These are phyloP conservation scores for Melipona bicolor DNA, from an alignment of 2,888 invertebrate genomes.

Conservation along the genomic window DNA sequence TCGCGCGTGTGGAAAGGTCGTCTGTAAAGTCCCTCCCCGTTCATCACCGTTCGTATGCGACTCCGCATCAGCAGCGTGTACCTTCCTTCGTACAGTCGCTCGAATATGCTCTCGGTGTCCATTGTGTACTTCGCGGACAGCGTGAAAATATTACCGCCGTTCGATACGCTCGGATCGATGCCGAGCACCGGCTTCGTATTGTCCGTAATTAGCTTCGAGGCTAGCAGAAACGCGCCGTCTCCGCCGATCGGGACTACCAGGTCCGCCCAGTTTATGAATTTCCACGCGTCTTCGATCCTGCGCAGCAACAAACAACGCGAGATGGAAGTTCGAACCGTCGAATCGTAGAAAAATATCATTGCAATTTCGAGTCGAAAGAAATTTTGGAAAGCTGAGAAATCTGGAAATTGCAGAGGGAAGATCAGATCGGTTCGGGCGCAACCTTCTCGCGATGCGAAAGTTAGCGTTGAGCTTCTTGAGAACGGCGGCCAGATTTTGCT, in stretches of 20 bases:
- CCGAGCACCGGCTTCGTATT: slow-evolving; percentile 59
- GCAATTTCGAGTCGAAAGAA: background rate
- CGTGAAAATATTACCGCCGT: slow-evolving; percentile 15
- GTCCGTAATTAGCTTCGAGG: slow-evolving; percentile 86
- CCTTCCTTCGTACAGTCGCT: slow-evolving; percentile 47
- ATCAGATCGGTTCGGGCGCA: too few species aligned
- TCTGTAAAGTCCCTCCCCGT: slow-evolving; percentile 57
- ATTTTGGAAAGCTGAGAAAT: background rate
- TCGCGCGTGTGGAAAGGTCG: slow-evolving; percentile 60
- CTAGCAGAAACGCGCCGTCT: slow-evolving; percentile 97
- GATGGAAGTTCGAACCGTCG: background rate
- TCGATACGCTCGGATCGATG: slow-evolving; percentile 50
- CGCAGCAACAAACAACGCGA: background rate
- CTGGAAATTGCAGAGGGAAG: too few species aligned
- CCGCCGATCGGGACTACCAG: slow-evolving; percentile 94
- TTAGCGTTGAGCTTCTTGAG: slow-evolving; percentile 89
- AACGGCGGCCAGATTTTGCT: slow-evolving; percentile 87
- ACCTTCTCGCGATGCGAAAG: slow-evolving; percentile 91
- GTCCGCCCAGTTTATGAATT: slow-evolving; percentile 94
- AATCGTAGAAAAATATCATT: background rate
- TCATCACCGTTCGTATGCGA: slow-evolving; percentile 64
- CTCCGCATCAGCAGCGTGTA: slow-evolving; percentile 62
- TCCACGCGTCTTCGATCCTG: slow-evolving; percentile 86
- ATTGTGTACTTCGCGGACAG: slow-evolving; percentile 35
- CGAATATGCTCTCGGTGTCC: slow-evolving; percentile 57